Percentiles rank a stretch among this genome's conserved stretches.
Evolutionary conservation across 2,888 invertebrate genomes (phyloP).

Genomic region (Cheilosia vulpina): DNA sequence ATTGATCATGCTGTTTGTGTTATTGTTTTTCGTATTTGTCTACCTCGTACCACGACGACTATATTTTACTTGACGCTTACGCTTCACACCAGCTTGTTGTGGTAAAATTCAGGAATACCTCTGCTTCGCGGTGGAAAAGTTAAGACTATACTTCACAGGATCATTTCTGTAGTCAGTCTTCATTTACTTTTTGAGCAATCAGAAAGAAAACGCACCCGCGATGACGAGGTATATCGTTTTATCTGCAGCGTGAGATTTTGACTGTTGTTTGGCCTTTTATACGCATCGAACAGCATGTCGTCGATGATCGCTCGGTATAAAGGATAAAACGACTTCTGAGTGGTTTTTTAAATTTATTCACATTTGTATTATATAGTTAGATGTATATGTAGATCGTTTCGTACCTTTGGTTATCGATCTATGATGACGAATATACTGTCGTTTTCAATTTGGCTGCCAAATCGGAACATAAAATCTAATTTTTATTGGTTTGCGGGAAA

Average conservation of each 20-base stretch:
- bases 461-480: too few species aligned
- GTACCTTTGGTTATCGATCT: too few species aligned
- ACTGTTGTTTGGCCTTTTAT: constrained; percentile 57
- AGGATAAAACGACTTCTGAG: constrained; percentile 78
- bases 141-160: constrained; percentile 86
- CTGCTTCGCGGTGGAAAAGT: constrained; percentile 38
- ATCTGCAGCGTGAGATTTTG: constrained; percentile 85
- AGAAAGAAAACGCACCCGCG: constrained; percentile 85
- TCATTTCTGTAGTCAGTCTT: constrained; percentile 88
- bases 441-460: too few species aligned
- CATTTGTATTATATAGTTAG: too few species aligned
- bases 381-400: too few species aligned
- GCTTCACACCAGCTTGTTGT: constrained; percentile 27
- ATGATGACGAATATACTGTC: too few species aligned
- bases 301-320: constrained; percentile 78
- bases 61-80: constrained; percentile 4
- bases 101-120: neutral
- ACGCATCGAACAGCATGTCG: constrained; percentile 70
- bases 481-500: too few species aligned
- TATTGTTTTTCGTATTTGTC: too few species aligned
- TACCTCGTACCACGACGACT: neutral
- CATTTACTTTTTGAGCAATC: constrained; percentile 84
- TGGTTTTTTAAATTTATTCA: constrained; percentile 48
- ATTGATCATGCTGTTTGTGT: too few species aligned
- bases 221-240: constrained; percentile 85